Conservation (phyloP, 2,797 vertebrate species). For the Halcyon leucocephala region DNA sequence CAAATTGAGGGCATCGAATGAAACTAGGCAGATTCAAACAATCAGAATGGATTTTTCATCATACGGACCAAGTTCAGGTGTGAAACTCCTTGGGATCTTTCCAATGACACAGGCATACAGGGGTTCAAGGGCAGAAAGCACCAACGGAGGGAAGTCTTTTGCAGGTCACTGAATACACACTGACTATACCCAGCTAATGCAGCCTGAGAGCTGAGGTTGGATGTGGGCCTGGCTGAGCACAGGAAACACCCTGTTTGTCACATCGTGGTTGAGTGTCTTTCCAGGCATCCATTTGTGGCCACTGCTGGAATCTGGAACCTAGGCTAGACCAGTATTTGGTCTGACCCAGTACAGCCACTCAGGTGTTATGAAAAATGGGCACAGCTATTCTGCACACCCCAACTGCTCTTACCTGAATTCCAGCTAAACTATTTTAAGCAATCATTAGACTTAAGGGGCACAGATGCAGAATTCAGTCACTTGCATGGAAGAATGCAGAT, state of each 20-base stretch:
- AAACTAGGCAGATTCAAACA: not conserved
- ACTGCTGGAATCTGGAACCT: not conserved
- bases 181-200: not conserved
- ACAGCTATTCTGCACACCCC: not conserved
- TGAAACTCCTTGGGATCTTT: not conserved
- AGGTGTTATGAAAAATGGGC: rapidly evolving
- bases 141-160: not conserved
- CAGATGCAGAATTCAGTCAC: not conserved
- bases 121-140: not conserved
- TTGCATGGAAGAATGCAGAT: not conserved
- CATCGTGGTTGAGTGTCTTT: rapidly evolving
- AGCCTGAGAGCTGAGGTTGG: not conserved
- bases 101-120: not conserved
- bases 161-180: not conserved
- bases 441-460: not conserved
- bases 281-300: not conserved
- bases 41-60: not conserved
- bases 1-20: not conserved
- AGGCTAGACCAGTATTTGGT: not conserved
- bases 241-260: not conserved
- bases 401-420: not conserved
- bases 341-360: not conserved
- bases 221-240: not conserved
- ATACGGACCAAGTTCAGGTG: not conserved
- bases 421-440: not conserved